Base-by-base conservation (phyloP, 2,113 vertebrate species). In the Chaetops frenatus region DNA sequence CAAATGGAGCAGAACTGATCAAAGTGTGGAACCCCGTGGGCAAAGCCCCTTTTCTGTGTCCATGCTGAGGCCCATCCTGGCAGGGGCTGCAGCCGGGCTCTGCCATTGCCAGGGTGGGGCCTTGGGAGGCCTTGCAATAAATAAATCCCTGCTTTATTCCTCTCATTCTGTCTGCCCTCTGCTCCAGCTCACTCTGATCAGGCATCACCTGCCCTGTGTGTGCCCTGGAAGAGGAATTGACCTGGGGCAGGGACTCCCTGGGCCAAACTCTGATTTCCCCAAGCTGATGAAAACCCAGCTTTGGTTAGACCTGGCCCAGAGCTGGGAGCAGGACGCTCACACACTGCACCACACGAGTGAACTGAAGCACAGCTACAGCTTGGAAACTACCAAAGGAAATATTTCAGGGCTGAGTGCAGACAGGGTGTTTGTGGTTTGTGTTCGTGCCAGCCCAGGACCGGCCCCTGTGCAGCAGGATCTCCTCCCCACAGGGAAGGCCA, bases 271-370 rank as follows among this genome's bases (percentile, higher is more conserved):
- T 12, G 1, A 3, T 12, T 33, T 23, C 64, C 45, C 42, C 31
- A 29, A 58, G 53, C 47, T 44, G 72, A 1, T 29, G 36, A 10
- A 51, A 35, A 6, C 36, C 67, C 8, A 36, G 28, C 42, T 38
- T 10, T 44, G 79, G 7, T n/a, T 1, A 31, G 47, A 5, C 35
- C 29, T 1, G 2, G 54, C 18, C 29, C 35, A 27, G 53, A 31
- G n/a, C 78, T 40, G 50, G 10, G 12, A 42, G n/a, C 51, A 24
- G 58, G 18, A 3, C 5, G 29, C 31, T 25, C 51, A 9, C 5
- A 28, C 1, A 1, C 50, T 40, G 84, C 57, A 6, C 10, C 24
- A 44, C 38, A 10, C 0, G 0, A 23, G 53, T 2, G 21, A 56
- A 10, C 36, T 11, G 33, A 24, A 17, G 47, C 53, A 23, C 8